A percentile compares a stretch with the other conserved stretches of the same genome.
phyloP scores from a whole-genome alignment of 2,113 vertebrate species.

The Antennarius striatus region DNA sequence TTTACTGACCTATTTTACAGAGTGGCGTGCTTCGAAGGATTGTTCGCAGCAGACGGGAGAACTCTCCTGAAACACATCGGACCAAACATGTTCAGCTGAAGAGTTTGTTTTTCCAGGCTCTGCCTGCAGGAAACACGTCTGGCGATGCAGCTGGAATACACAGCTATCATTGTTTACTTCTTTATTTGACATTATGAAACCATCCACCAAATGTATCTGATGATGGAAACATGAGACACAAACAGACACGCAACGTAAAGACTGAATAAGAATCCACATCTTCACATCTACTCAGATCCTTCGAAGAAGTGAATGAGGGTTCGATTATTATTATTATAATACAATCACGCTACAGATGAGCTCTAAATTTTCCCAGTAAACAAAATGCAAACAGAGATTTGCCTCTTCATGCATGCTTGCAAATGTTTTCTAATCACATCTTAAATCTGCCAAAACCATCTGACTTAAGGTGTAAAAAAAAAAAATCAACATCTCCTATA shows the following conservation, averaged over 20 bases:
- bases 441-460: not conserved
- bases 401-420: not conserved
- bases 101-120: slow-evolving; percentile 34
- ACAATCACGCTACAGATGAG: slow-evolving; percentile 25
- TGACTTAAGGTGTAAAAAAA: not conserved
- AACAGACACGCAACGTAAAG: no score
- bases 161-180: no score
- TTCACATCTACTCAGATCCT: no score
- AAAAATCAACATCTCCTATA: not conserved
- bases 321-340: not conserved
- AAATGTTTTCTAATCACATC: not conserved
- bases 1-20: slow-evolving; percentile 64
- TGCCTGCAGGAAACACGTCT: slow-evolving; percentile 12
- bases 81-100: slow-evolving; percentile 40
- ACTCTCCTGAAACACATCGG: slow-evolving; percentile 52
- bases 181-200: no score
- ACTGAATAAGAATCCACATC: no score
- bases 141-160: no score
- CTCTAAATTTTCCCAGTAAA: not conserved
- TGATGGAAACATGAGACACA: no score
- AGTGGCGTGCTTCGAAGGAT: no score
- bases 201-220: no score
- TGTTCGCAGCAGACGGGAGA: slow-evolving; percentile 55
- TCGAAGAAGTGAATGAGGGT: not conserved
- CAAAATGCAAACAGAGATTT: not conserved